A percentile compares a stretch with the other conserved stretches of the same genome.
phyloP scores from a whole-genome alignment of 2,888 invertebrate species.

The Meghimatium bilineatum region DNA sequence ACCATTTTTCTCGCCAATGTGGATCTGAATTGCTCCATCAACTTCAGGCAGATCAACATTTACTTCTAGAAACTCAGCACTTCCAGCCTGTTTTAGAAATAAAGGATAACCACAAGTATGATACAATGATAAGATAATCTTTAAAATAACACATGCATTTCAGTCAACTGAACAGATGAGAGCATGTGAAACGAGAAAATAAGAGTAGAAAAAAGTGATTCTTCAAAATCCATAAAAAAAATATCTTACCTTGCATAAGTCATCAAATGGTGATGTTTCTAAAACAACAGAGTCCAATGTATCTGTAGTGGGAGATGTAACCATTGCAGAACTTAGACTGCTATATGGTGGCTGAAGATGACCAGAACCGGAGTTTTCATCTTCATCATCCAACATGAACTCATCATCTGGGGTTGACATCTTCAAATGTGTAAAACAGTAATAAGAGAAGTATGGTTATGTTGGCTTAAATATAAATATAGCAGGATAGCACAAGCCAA shows the following conservation, averaged over 20 bases:
- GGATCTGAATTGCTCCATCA: slow-evolving; percentile 26
- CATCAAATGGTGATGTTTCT: slow-evolving; percentile 62
- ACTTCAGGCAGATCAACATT: slow-evolving; percentile 33
- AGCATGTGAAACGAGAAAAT: not conserved
- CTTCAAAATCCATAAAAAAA: no score
- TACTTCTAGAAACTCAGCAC: slow-evolving; percentile 16
- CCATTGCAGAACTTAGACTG: slow-evolving; percentile 49
- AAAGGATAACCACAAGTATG: slow-evolving; percentile 1
- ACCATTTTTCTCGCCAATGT: slow-evolving; percentile 9
- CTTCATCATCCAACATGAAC: slow-evolving; percentile 43
- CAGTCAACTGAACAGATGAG: not conserved
- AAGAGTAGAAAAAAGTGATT: not conserved
- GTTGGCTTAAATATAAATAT: no score
- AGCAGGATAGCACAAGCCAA: no score
- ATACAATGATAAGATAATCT: not conserved
- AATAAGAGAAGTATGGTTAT: not conserved
- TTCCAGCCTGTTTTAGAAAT: slow-evolving; percentile 27
- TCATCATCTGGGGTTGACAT: slow-evolving; percentile 39
- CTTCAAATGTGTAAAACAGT: not conserved
- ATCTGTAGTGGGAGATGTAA: slow-evolving; percentile 70
- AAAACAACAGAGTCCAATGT: slow-evolving; percentile 71
- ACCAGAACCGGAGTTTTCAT: slow-evolving; percentile 22
- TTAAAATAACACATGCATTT: not conserved
- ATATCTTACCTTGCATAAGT: slow-evolving; percentile 38
- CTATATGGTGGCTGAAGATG: slow-evolving; percentile 39